Base-by-base conservation (phyloP, 2,888 invertebrate genomes). In the Pollenia amentaria region DNA sequence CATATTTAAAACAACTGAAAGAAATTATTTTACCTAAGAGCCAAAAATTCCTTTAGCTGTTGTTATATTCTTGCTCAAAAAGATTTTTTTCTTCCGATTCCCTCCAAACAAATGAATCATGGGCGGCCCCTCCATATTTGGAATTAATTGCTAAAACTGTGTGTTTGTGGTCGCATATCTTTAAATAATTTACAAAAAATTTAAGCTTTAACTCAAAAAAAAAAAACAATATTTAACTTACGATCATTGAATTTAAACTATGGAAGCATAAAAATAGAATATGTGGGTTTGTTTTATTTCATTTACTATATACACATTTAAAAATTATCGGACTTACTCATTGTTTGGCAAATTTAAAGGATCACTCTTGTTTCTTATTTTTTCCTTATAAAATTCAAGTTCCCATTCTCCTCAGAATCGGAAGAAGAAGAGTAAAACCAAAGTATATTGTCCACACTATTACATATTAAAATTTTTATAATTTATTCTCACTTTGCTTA, bases 21-120 rank as follows among this genome's bases (percentile, higher is more conserved):
- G 12, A 16, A 12, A 48, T 48, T 14, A 12, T 12, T 11, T 53
- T 16, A 53, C 53, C 53, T 16, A 16, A 14, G 2, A 53, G 16
- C 53, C 53, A 53, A 16, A 11, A 53, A 29, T 14, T 53, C 18
- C 16, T 53, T 9, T 16, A 70, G 40, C 55, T 72, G 11, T 16
- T 57, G 18, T 14, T 57, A 44, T 57, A 72, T 11, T 57, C 40
- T 57, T 72, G 18, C 14, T 14, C 42, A 21, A 57, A 12, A 55
- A 53, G 55, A 12, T 12, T 51, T 42, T 38, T 70, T 57, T 72
- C 42, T 11, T 60, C 44, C 1, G 73, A 73, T 14, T 73, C 21
- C 44, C 60, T 60, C 60, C 73, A 60, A 9, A 73, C 73, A 44
- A 57, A 72, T 9, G 57, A 72, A 21, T 57, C 72, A 57, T 55